These are phyloP conservation scores for Paramisgurnus dabryanus DNA, from an alignment of 2,113 vertebrate genomes.

Conservation along the genomic window DNA sequence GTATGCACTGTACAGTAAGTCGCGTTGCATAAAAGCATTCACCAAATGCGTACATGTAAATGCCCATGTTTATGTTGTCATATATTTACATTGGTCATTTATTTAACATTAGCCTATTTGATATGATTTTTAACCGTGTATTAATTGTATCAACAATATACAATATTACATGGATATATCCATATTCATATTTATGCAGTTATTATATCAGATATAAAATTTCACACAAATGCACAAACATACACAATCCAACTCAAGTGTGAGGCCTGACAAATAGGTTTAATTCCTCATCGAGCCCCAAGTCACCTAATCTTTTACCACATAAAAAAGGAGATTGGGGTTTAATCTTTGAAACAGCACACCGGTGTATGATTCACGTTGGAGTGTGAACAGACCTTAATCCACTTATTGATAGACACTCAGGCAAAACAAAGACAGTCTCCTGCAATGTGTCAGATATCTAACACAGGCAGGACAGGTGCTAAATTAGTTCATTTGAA, in stretches of 20 bases:
- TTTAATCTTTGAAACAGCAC: conserved; percentile 50
- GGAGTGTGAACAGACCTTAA: conserved; percentile 46
- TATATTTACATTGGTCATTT: too few relatives aligned
- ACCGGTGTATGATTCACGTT: conserved; percentile 40
- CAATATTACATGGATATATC: neutral
- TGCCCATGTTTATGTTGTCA: too few relatives aligned
- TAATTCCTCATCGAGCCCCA: conserved; percentile 40
- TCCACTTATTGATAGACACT: conserved; percentile 53
- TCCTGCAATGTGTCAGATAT: conserved; percentile 42
- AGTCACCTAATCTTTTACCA: conserved; percentile 51
- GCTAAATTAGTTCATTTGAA: conserved; percentile 30
- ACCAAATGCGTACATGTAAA: too few relatives aligned
- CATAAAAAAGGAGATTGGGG: conserved; percentile 48
- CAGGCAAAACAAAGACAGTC: conserved; percentile 44
- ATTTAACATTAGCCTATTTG: too few relatives aligned
- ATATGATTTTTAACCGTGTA: too few relatives aligned
- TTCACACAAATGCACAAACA: conserved; percentile 1
- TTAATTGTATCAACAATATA: too few relatives aligned
- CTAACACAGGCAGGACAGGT: conserved; percentile 34
- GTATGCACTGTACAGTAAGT: too few relatives aligned
- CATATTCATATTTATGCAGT: neutral
- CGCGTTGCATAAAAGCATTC: too few relatives aligned
- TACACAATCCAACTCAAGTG: conserved; percentile 24
- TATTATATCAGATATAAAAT: neutral
- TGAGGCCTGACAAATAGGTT: conserved; percentile 40